These are phyloP conservation scores for Pseudorectes ferrugineus DNA, from an alignment of 2,113 vertebrate genomes.

Conservation along the genomic window DNA sequence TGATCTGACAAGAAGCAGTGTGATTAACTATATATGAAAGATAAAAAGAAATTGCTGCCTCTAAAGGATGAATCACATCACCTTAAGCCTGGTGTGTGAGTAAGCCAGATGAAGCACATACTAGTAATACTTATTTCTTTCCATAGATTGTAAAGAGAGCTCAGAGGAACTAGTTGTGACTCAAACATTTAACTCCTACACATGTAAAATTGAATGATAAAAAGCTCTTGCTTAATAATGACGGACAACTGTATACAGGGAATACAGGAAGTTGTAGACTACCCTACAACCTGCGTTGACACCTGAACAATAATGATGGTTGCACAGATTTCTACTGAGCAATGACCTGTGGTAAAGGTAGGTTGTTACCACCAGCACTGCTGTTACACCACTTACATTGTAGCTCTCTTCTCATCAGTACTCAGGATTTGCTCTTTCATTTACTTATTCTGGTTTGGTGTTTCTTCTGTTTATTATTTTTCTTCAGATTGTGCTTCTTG, in stretches of 20 bases:
- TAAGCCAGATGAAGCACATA: background rate
- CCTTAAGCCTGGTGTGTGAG: background rate
- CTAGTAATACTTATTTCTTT: background rate
- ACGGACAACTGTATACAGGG: background rate
- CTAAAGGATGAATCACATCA: background rate
- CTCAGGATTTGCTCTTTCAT: background rate
- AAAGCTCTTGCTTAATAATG: background rate
- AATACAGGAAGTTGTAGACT: background rate
- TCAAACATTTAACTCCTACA: background rate
- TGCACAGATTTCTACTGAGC: background rate
- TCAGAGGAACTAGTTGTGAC: background rate
- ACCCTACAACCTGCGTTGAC: rapidly evolving
- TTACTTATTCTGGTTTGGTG: background rate
- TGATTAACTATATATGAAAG: background rate
- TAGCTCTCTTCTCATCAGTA: background rate
- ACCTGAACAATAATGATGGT: background rate
- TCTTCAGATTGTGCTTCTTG: background rate
- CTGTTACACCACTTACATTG: rapidly evolving
- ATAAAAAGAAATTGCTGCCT: background rate
- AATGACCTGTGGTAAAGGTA: background rate
- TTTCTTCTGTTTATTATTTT: background rate
- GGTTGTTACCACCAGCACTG: background rate
- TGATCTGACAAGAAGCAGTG: background rate
- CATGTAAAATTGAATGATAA: background rate
- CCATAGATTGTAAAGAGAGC: background rate